Conservation (phyloP, 2,888 invertebrate species). For the Acutogordius australiensis region DNA sequence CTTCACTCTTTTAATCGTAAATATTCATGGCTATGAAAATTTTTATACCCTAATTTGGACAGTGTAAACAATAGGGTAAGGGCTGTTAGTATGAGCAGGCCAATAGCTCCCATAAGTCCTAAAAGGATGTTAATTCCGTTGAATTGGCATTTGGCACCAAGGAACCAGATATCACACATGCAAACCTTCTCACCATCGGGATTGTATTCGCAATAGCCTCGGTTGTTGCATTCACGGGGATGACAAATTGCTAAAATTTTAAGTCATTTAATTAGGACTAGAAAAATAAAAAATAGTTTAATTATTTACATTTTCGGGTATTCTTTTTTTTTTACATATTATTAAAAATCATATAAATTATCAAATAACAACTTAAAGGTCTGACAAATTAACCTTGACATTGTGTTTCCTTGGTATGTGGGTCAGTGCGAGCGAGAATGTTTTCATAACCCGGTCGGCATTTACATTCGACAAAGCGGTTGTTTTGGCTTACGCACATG, state of each 20-base stretch:
- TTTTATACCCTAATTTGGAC: neutral
- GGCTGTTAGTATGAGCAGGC: neutral
- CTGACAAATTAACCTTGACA: neutral
- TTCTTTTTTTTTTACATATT: too few relatives aligned
- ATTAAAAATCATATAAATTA: too few relatives aligned
- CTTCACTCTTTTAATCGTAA: too few relatives aligned
- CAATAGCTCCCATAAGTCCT: neutral
- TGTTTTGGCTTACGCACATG: neutral
- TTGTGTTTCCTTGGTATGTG: neutral
- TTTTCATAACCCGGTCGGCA: neutral
- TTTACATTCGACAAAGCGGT: neutral
- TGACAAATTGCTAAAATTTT: neutral
- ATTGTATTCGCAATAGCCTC: slow-evolving; percentile 1
- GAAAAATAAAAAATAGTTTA: too few relatives aligned
- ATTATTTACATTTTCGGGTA: too few relatives aligned
- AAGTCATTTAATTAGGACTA: too few relatives aligned
- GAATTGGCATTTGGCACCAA: neutral
- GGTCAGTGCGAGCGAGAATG: neutral
- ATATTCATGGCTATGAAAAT: too few relatives aligned
- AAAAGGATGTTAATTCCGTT: neutral
- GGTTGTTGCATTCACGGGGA: neutral
- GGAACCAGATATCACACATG: neutral
- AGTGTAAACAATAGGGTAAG: neutral
- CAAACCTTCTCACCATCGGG: neutral
- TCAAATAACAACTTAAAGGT: too few relatives aligned